phyloP scores from a whole-genome alignment of 2,113 vertebrate genomes.

The Eurypyga helias region DNA sequence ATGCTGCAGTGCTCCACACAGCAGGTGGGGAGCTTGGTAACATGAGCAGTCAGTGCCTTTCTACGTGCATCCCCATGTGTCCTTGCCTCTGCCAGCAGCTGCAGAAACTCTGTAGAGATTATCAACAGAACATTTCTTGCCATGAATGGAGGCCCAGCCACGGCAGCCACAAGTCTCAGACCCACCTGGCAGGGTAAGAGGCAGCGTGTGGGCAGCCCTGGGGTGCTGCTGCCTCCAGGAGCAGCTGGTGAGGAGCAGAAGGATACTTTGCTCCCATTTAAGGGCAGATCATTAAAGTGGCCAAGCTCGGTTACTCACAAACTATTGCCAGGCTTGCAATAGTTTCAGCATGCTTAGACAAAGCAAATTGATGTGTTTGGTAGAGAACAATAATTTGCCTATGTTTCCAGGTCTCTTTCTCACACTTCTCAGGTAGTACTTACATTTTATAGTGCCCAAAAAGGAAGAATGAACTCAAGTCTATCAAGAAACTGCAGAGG shows the following conservation, averaged over 20 bases:
- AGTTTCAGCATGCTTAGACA: neutral
- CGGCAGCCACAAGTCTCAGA: neutral
- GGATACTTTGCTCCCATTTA: neutral
- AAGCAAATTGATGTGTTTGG: neutral
- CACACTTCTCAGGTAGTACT: neutral
- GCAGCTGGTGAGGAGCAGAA: neutral
- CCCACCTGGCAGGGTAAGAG: neutral
- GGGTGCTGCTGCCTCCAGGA: neutral
- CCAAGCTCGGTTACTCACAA: neutral
- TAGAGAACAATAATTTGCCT: neutral
- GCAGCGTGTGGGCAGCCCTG: neutral
- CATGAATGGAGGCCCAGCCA: neutral
- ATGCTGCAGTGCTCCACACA: rapidly evolving
- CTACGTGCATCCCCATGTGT: neutral
- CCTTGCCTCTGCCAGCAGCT: neutral
- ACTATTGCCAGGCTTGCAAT: neutral
- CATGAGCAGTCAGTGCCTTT: neutral
- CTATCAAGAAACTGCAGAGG: neutral
- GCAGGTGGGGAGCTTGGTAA: neutral
- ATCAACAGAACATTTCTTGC: neutral
- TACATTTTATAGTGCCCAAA: neutral
- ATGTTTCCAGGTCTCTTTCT: neutral
- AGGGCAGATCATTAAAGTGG: neutral
- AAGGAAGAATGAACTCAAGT: neutral
- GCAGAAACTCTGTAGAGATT: neutral